These are phyloP conservation scores for Zaprionus lachaisei DNA, from an alignment of 1,140 invertebrate genomes.

Conservation along the genomic window DNA sequence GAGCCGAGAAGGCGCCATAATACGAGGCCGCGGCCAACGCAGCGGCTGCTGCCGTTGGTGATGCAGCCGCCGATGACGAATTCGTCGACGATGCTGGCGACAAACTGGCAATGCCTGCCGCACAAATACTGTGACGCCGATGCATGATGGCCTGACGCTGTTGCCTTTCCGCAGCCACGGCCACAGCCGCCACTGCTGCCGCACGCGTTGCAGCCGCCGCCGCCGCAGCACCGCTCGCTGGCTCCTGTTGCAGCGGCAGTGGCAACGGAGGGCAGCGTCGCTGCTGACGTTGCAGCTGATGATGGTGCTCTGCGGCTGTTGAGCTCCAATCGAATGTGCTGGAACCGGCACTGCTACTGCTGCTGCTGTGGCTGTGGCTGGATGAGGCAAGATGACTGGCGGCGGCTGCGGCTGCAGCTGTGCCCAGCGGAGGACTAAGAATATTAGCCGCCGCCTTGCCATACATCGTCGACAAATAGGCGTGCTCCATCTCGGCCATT, in stretches of 20 bases:
- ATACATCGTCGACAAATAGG: slow-evolving; percentile 70
- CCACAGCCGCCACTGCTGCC: slow-evolving; percentile 39
- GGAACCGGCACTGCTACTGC: slow-evolving; percentile 7
- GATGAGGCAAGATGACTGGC: background rate
- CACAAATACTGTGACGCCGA: slow-evolving; percentile 66
- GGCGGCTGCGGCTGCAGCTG: slow-evolving; percentile 9
- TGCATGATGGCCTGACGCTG: slow-evolving; percentile 61
- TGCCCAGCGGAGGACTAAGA: slow-evolving; percentile 70
- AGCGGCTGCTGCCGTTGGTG: slow-evolving; percentile 58
- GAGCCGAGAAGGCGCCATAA: slow-evolving; percentile 51
- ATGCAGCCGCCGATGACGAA: slow-evolving; percentile 53
- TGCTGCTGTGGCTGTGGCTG: slow-evolving; percentile 26
- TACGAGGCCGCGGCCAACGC: slow-evolving; percentile 67
- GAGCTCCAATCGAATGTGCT: slow-evolving; percentile 24
- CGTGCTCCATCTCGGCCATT: slow-evolving; percentile 74
- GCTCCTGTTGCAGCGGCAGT: slow-evolving; percentile 10
- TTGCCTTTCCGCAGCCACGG: slow-evolving; percentile 41
- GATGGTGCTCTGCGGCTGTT: background rate
- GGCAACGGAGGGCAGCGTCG: slow-evolving; percentile 17
- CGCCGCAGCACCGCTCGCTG: slow-evolving; percentile 6
- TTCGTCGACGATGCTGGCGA: slow-evolving; percentile 63
- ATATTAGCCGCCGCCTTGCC: slow-evolving; percentile 77
- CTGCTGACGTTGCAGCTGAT: slow-evolving; percentile 24
- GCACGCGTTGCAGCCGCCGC: slow-evolving; percentile 22
- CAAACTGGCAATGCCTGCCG: slow-evolving; percentile 56